phyloP scores from a whole-genome alignment of 2,888 invertebrate genomes.

The Halictus quadricinctus region DNA sequence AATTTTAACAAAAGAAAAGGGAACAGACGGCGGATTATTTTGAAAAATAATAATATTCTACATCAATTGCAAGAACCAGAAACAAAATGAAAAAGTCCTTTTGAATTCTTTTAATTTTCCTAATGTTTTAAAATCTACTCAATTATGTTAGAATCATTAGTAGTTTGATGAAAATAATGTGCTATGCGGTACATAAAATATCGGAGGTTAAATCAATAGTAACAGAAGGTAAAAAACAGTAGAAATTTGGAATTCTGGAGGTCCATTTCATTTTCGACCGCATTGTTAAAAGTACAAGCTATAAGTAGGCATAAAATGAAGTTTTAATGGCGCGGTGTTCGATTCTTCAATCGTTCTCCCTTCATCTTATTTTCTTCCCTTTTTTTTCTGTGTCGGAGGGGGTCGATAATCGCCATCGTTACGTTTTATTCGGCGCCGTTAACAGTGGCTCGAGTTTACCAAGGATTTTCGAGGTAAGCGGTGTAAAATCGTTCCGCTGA shows the following conservation, averaged over 20 bases:
- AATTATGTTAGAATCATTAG: too few relatives aligned
- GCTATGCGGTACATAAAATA: background rate
- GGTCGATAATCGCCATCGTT: constrained; percentile 67
- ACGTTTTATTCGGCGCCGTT: constrained; percentile 63
- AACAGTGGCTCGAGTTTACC: constrained; percentile 55
- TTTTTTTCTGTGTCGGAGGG: constrained; percentile 31
- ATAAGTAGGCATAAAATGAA: constrained; percentile 62
- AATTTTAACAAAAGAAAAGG: background rate
- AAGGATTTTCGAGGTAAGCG: constrained; percentile 66
- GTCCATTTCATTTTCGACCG: background rate
- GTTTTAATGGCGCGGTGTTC: constrained; percentile 67
- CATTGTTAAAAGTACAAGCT: constrained; percentile 50
- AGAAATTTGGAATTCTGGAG: background rate
- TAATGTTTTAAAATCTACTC: background rate
- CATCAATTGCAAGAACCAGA: background rate
- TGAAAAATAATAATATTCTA: background rate
- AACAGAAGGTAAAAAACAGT: background rate
- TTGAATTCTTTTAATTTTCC: background rate
- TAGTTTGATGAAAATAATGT: background rate
- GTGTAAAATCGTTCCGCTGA: constrained; percentile 68
- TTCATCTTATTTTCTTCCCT: constrained; percentile 61
- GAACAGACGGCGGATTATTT: background rate
- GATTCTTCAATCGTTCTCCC: constrained; percentile 45
- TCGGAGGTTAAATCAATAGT: background rate
- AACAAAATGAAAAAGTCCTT: background rate